phyloP scores from a whole-genome alignment of 2,113 vertebrate genomes.

The Pyxicephalus adspersus region DNA sequence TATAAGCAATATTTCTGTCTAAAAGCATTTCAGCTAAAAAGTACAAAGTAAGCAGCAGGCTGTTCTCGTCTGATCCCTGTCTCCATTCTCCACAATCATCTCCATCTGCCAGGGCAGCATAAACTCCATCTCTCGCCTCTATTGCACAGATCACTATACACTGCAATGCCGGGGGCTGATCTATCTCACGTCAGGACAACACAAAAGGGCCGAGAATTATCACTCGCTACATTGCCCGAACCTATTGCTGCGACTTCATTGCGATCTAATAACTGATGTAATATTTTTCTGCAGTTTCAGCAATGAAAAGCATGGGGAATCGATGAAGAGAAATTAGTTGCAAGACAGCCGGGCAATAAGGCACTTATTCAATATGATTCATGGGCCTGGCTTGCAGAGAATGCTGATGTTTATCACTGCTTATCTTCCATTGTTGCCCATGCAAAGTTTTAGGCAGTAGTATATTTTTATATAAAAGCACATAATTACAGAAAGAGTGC shows the following conservation, averaged over 20 bases:
- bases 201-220: constrained; percentile 43
- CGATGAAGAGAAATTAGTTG: constrained; percentile 45
- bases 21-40: constrained; percentile 42
- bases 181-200: constrained; percentile 33
- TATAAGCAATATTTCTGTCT: constrained; percentile 49
- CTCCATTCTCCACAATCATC: constrained; percentile 47
- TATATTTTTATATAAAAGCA: neutral
- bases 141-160: neutral
- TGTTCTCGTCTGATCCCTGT: constrained; percentile 45
- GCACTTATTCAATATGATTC: constrained; percentile 39
- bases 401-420: constrained; percentile 17
- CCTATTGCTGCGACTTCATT: constrained; percentile 12
- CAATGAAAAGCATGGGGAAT: constrained; percentile 20
- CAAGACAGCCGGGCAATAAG: constrained; percentile 32
- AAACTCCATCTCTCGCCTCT: constrained; percentile 27
- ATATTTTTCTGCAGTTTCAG: constrained; percentile 47
- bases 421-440: neutral
- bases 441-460: constrained; percentile 15
- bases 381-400: neutral
- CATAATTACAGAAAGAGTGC: neutral
- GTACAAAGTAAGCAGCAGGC: constrained; percentile 38
- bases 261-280: constrained; percentile 29
- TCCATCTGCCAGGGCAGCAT: constrained; percentile 42
- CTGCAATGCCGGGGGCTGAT: constrained; percentile 16
- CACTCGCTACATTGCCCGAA: constrained; percentile 27